Evolutionary conservation across 2,888 invertebrate genomes (phyloP).

Genomic region (Troides oblongomaculatus): DNA sequence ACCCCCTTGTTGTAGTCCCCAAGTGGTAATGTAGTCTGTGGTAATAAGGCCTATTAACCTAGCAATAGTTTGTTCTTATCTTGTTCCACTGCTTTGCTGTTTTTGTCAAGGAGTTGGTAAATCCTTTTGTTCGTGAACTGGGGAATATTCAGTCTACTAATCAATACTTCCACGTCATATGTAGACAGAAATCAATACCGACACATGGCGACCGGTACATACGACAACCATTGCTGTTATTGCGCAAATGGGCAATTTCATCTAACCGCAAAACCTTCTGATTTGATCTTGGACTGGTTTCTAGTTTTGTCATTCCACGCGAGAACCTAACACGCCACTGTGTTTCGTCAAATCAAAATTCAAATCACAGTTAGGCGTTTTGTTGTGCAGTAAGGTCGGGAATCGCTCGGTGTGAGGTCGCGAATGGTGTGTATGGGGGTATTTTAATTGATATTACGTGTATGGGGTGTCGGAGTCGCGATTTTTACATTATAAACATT

Average conservation of each 20-base stretch:
- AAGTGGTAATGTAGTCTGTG: too few species aligned
- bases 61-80: too few species aligned
- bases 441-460: slow-evolving; percentile 33
- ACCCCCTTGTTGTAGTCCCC: too few species aligned
- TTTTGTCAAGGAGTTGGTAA: too few species aligned
- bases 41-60: too few species aligned
- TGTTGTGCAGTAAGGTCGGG: slow-evolving; percentile 27
- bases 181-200: neutral
- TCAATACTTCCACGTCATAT: too few species aligned
- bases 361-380: slow-evolving; percentile 23
- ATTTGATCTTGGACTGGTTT: slow-evolving; percentile 52
- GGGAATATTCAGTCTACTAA: too few species aligned
- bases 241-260: slow-evolving; percentile 31
- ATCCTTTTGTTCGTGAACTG: too few species aligned
- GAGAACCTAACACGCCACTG: slow-evolving; percentile 25
- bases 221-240: slow-evolving; percentile 3
- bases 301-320: slow-evolving; percentile 41
- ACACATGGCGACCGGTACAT: neutral
- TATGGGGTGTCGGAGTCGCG: slow-evolving; percentile 17
- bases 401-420: slow-evolving; percentile 29
- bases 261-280: slow-evolving; percentile 44
- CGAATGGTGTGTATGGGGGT: slow-evolving; percentile 14
- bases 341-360: slow-evolving; percentile 29
- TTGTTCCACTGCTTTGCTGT: too few species aligned
- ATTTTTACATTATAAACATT: slow-evolving; percentile 17